Evolutionary conservation across 1,140 invertebrate genomes (phyloP), one percentile per base, ranked within the genome.

Genomic region (Drosophila equinoxialis): DNA sequence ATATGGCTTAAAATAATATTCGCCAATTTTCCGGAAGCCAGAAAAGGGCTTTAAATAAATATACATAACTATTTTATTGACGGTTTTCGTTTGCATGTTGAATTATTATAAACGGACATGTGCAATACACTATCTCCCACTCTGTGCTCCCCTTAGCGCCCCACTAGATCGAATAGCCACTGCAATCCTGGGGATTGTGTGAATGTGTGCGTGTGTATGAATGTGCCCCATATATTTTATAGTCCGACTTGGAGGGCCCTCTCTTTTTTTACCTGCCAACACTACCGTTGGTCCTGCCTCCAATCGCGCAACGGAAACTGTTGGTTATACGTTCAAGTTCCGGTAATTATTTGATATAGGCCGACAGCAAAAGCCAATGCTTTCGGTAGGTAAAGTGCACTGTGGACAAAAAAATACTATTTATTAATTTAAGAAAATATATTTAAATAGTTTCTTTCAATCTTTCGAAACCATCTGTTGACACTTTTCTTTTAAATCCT

Each of bases 301-400:
- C 37, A 13, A 39, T 39, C 37, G 37, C 57, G 51, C 77, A 65
- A 77, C 83, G 83, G 83, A 87, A 87, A 74, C 81, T 69, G 79
- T 87, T 87, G 83, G 83, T 86, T 87, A 87, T 87, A 83, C 73
- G 83, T 72, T 74, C 77, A 71, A 87, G 83, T 87, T 87, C 83
- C 83, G 83, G 83, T 87, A 87, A 87, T 87, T 87, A 87, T 87
- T 87, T 87, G 83, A 87, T 87, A 87, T 86, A 87, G 83, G 83
- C 83, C 79, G 71, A 62, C 68, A 55, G 54, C 37, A 51, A 7
- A 30, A 41, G 20, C 45, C 20, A 51, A 23, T 42, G n/a, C 6
- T 30, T 30, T 30, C 30, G 35, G 26, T 30, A 23, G 23, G 2
- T 20, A 17, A 2, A 8, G 37, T 39, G 37, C 35, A 37, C 35